These are phyloP conservation scores for Bathybates hornii DNA, from an alignment of 2,113 vertebrate species.

Conservation along the genomic window DNA sequence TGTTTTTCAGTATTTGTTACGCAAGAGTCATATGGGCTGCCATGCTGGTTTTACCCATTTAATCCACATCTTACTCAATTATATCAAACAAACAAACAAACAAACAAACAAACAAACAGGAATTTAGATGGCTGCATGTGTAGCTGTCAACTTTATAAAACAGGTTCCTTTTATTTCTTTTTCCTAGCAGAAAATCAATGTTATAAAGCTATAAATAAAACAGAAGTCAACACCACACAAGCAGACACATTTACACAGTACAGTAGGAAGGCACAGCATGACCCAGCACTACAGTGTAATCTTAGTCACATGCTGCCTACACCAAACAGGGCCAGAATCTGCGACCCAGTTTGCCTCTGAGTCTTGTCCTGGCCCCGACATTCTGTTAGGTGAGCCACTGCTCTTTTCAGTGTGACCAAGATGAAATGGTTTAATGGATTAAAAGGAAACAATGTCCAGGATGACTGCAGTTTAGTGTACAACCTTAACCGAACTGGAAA, in stretches of 20 bases:
- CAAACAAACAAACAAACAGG: neutral
- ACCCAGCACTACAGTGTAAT: conserved; percentile 45
- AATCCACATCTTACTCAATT: neutral
- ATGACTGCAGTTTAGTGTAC: neutral
- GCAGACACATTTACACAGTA: neutral
- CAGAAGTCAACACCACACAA: neutral
- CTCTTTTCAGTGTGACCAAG: neutral
- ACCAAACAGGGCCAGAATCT: conserved; percentile 35
- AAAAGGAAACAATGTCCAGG: neutral
- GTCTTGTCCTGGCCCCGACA: neutral
- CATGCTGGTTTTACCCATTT: neutral
- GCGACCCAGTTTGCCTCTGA: conserved; percentile 20
- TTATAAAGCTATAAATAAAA: neutral
- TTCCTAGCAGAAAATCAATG: neutral
- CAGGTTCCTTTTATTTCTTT: neutral
- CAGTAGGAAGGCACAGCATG: conserved; percentile 21
- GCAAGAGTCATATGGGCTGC: neutral
- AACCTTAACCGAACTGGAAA: neutral
- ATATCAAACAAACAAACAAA: neutral
- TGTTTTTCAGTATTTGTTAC: neutral
- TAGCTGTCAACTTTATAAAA: neutral
- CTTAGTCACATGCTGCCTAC: conserved; percentile 51
- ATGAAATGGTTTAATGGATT: neutral
- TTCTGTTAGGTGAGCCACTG: neutral
- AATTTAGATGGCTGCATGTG: neutral